A percentile compares a stretch with the other conserved stretches of the same genome.
Evolutionary conservation across 1,140 invertebrate genomes (phyloP).

Genomic region (Pachyrhynchus sulphureomaculatus): DNA sequence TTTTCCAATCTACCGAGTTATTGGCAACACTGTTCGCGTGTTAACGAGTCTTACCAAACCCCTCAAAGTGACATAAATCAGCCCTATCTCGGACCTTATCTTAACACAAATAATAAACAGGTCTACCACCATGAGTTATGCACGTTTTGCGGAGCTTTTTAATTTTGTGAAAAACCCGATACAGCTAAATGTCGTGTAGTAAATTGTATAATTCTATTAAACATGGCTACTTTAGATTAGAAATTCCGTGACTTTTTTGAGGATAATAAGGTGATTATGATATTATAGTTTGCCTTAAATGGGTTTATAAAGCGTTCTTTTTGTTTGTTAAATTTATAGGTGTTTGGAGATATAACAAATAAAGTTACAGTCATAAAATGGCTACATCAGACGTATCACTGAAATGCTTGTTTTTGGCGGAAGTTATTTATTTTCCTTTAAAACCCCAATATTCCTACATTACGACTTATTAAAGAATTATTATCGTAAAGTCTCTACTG

Average conservation of each 20-base stretch:
- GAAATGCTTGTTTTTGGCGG: too few species aligned
- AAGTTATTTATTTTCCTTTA: too few species aligned
- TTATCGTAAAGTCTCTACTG: too few species aligned
- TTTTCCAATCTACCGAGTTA: too few species aligned
- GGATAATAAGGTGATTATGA: conserved; percentile 30
- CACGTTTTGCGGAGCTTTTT: conserved; percentile 36
- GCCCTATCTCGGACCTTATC: conserved; percentile 37
- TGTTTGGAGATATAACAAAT: too few species aligned
- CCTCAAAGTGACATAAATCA: conserved; percentile 39
- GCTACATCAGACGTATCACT: neutral
- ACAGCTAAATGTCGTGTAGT: conserved; percentile 42
- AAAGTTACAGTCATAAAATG: neutral
- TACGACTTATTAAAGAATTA: too few species aligned
- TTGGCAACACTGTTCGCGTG: conserved; percentile 31
- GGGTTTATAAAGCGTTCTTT: too few species aligned
- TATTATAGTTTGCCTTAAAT: conserved; percentile 4
- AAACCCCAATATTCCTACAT: too few species aligned
- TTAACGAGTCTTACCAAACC: conserved; percentile 21
- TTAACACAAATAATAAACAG: conserved; percentile 47
- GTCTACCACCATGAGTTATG: conserved; percentile 40
- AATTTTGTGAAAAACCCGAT: conserved; percentile 37
- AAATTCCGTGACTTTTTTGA: conserved; percentile 41
- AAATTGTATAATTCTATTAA: conserved; percentile 47
- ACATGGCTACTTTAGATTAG: conserved; percentile 44
- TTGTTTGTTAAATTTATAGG: too few species aligned